Percentiles rank a stretch among this genome's conserved stretches.
phyloP scores from a whole-genome alignment of 2,797 vertebrate genomes.

The Esox masquinongy region DNA sequence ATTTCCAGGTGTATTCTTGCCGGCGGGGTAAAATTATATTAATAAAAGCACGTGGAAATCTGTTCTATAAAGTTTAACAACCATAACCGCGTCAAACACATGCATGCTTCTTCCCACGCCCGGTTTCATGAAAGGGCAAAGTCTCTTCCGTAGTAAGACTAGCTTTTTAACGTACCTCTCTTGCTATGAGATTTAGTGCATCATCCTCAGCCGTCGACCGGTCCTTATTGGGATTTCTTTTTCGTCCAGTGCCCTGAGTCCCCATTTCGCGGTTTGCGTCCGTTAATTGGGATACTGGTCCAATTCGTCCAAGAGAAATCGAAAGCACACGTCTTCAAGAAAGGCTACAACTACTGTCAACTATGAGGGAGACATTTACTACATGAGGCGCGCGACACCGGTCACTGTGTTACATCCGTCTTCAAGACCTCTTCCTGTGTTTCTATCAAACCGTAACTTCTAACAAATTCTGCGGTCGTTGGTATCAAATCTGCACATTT shows the following conservation, averaged over 20 bases:
- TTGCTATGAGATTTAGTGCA: slow-evolving; percentile 89
- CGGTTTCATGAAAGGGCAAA: background rate
- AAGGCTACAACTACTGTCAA: background rate
- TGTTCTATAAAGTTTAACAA: background rate
- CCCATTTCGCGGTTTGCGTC: slow-evolving; percentile 74
- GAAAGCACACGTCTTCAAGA: background rate
- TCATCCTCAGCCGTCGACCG: slow-evolving; percentile 88
- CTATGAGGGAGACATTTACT: background rate
- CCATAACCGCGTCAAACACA: background rate
- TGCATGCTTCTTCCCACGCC: background rate
- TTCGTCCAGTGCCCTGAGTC: slow-evolving; percentile 87
- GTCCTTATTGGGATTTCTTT: slow-evolving; percentile 86
- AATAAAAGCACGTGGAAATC: background rate
- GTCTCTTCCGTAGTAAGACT: background rate
- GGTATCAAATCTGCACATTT: background rate
- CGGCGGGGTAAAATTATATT: background rate
- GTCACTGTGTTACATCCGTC: slow-evolving; percentile 66
- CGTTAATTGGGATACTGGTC: slow-evolving; percentile 20
- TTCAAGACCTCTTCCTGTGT: slow-evolving; percentile 60
- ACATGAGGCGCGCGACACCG: slow-evolving; percentile 19
- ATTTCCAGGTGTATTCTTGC: background rate
- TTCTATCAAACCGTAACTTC: slow-evolving; percentile 24
- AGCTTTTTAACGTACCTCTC: slow-evolving; percentile 81
- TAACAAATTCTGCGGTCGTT: background rate
- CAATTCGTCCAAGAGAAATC: background rate